Conservation (phyloP, 2,797 vertebrate genomes). For the Gouania willdenowi region DNA sequence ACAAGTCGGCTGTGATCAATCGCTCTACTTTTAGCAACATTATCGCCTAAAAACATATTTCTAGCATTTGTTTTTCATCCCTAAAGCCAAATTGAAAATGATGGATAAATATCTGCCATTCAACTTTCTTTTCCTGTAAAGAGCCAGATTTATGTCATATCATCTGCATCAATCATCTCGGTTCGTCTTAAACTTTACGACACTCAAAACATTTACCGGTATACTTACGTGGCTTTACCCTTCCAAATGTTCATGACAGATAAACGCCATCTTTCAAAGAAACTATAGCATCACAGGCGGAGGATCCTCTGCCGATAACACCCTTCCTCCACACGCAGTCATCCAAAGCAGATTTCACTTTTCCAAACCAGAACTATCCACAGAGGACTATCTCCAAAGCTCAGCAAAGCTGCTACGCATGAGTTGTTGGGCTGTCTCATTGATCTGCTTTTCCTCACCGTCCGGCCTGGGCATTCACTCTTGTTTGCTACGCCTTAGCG, state of each 20-base stretch:
- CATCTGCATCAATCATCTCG: background rate
- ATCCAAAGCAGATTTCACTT: conserved; percentile 62
- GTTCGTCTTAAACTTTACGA: too few relatives aligned
- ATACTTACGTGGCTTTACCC: too few relatives aligned
- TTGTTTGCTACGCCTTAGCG: conserved; percentile 67
- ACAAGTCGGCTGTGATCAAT: too few relatives aligned
- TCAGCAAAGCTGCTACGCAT: conserved; percentile 67
- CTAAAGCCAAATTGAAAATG: too few relatives aligned
- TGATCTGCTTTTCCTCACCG: conserved; percentile 64
- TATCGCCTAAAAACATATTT: too few relatives aligned
- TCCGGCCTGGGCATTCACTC: conserved; percentile 57
- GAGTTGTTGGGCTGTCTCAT: conserved; percentile 66
- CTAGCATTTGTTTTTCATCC: too few relatives aligned
- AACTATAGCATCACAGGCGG: conserved; percentile 57
- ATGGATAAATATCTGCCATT: too few relatives aligned
- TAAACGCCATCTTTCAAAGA: conserved; percentile 34
- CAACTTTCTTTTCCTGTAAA: too few relatives aligned
- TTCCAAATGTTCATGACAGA: too few relatives aligned
- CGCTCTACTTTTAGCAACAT: too few relatives aligned
- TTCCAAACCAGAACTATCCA: conserved; percentile 70
- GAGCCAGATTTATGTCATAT: conserved; percentile 11
- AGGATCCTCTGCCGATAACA: conserved; percentile 58
- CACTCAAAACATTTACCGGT: too few relatives aligned
- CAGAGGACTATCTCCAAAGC: conserved; percentile 63
- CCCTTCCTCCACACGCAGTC: background rate